Evolutionary conservation across 2,113 vertebrate genomes (phyloP).

Genomic region (Acinonyx jubatus): DNA sequence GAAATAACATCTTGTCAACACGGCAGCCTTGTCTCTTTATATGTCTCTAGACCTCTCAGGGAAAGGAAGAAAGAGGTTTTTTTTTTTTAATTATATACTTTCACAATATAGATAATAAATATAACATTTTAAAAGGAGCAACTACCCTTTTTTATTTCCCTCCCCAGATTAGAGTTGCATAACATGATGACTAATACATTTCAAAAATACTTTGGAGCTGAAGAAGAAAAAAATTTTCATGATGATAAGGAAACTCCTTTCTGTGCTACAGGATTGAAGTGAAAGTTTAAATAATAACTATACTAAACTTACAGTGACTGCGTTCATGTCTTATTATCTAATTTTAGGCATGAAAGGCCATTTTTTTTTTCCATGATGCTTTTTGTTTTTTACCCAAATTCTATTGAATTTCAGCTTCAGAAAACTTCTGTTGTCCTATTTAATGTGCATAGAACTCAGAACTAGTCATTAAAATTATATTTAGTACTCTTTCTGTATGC

Average conservation of each 20-base stretch:
- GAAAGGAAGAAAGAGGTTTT: background rate
- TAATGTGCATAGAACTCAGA: conserved; percentile 3
- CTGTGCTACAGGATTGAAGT: background rate
- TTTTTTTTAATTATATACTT: conserved; percentile 11
- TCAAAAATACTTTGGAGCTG: conserved; percentile 18
- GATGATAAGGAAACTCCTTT: conserved; percentile 27
- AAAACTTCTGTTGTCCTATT: conserved; percentile 24
- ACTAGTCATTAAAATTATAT: conserved; percentile 54
- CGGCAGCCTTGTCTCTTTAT: background rate
- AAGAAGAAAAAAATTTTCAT: conserved; percentile 38
- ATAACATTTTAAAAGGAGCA: conserved; percentile 41
- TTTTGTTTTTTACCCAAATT: background rate
- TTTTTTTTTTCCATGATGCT: background rate
- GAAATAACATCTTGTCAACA: background rate
- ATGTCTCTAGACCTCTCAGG: background rate
- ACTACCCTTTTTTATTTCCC: conserved; percentile 29
- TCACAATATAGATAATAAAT: conserved; percentile 19
- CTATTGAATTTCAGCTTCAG: conserved; percentile 43
- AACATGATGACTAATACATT: background rate
- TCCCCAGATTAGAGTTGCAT: background rate
- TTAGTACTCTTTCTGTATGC: conserved; percentile 20
- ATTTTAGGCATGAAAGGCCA: conserved; percentile 17
- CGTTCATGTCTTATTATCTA: conserved; percentile 11
- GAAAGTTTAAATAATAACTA: conserved; percentile 23
- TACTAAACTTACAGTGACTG: background rate